Percentiles rank a stretch among this genome's conserved stretches.
phyloP scores from a whole-genome alignment of 2,888 invertebrate genomes.

The Autographa pulchrina region DNA sequence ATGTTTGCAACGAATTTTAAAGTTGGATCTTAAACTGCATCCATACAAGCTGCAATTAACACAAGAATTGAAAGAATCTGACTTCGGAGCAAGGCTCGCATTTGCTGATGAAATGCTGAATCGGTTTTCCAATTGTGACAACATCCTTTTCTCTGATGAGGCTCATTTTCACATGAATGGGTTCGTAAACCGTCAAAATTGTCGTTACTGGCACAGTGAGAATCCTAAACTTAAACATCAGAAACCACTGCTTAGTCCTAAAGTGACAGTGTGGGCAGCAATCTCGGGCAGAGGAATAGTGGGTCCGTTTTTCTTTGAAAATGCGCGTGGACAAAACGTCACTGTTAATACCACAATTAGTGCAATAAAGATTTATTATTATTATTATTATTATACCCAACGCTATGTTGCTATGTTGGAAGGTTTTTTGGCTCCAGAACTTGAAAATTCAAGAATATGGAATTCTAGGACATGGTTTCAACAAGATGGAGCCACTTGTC shows the following conservation, averaged over 20 bases:
- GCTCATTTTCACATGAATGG: constrained; percentile 13
- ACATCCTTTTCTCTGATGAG: no score
- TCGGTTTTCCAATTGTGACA: constrained; percentile 1
- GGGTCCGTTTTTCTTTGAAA: constrained; percentile 37
- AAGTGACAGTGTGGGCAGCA: background rate
- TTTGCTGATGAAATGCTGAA: constrained; percentile 5
- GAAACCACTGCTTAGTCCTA: constrained; percentile 6
- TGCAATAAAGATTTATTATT: no score
- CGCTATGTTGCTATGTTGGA: constrained; percentile 36
- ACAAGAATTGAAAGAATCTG: constrained; percentile 17
- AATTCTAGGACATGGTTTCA: constrained; percentile 11
- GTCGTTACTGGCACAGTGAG: constrained; percentile 18
- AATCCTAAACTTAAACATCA: constrained; percentile 14
- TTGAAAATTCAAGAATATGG: constrained; percentile 23
- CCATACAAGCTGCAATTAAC: constrained; percentile 28
- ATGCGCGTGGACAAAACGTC: constrained; percentile 19
- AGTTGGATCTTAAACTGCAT: constrained; percentile 36
- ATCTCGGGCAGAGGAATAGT: background rate
- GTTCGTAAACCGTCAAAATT: constrained; percentile 26
- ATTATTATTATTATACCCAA: no score
- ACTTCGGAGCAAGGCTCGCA: constrained; percentile 16
- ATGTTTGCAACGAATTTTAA: constrained; percentile 31
- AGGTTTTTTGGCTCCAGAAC: constrained; percentile 27
- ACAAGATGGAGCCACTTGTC: background rate
- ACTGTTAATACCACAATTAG: constrained; percentile 39